phyloP scores from a whole-genome alignment of 2,888 invertebrate genomes.

The Tanytarsus gracilentus region DNA sequence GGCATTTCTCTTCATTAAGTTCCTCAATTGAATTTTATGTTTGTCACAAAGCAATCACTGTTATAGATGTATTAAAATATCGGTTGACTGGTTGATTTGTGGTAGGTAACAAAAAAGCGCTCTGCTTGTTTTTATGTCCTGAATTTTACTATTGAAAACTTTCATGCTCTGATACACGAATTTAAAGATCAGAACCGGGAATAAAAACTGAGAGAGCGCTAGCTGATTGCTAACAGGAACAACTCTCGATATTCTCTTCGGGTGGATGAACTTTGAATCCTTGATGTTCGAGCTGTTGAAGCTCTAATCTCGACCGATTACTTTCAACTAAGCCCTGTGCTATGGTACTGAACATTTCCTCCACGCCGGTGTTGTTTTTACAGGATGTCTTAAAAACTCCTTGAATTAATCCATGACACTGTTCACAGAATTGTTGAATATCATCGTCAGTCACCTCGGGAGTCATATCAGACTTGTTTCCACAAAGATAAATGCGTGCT shows the following conservation, averaged over 20 bases:
- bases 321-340: conserved; percentile 69
- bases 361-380: conserved; percentile 74
- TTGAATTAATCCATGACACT: conserved; percentile 83
- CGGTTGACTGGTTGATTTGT: too few relatives aligned
- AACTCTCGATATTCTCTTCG: conserved; percentile 47
- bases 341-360: conserved; percentile 87
- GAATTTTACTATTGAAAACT: background rate
- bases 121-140: too few relatives aligned
- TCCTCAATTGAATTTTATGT: too few relatives aligned
- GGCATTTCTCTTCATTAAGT: too few relatives aligned
- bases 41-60: too few relatives aligned
- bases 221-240: conserved; percentile 26
- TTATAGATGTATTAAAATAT: too few relatives aligned
- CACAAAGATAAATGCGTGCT: conserved; percentile 90
- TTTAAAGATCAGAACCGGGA: conserved; percentile 14
- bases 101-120: too few relatives aligned
- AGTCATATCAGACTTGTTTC: conserved; percentile 77
- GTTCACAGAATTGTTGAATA: conserved; percentile 84
- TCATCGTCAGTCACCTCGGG: conserved; percentile 65
- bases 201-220: conserved; percentile 23
- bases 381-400: conserved; percentile 85
- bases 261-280: conserved; percentile 64
- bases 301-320: conserved; percentile 71
- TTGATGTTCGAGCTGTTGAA: conserved; percentile 68
- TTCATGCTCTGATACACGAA: too few relatives aligned